These are phyloP conservation scores for Melanostoma scalare DNA, from an alignment of 2,888 invertebrate genomes.

Conservation along the genomic window DNA sequence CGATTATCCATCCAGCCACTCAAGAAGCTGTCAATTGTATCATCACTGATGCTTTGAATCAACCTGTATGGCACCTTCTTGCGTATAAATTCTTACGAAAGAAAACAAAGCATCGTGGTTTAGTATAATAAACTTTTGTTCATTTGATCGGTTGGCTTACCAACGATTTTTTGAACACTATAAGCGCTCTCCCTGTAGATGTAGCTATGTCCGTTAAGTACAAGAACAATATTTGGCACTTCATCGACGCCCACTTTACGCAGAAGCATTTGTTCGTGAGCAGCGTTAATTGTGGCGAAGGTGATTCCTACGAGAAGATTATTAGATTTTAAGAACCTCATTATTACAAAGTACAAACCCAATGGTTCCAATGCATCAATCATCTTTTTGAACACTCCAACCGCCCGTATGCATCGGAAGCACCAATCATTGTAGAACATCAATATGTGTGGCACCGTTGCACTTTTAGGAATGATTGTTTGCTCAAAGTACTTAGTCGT, in stretches of 20 bases:
- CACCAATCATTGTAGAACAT: constrained; percentile 98
- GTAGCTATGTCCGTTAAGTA: constrained; percentile 92
- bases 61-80: constrained; percentile 93
- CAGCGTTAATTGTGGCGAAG: constrained; percentile 92
- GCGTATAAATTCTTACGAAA: constrained; percentile 88
- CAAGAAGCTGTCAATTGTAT: constrained; percentile 90
- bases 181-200: constrained; percentile 92
- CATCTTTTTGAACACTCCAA: constrained; percentile 91
- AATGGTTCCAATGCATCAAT: constrained; percentile 93
- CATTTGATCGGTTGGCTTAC: constrained; percentile 81
- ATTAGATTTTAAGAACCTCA: constrained; percentile 6
- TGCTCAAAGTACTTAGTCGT: constrained; percentile 95
- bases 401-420: constrained; percentile 94
- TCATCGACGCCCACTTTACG: constrained; percentile 90
- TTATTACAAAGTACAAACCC: constrained; percentile 82
- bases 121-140: neutral
- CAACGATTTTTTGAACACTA: constrained; percentile 91
- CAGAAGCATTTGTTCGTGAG: constrained; percentile 90
- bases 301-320: constrained; percentile 82
- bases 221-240: constrained; percentile 91
- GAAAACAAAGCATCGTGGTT: neutral
- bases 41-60: constrained; percentile 87
- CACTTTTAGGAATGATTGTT: constrained; percentile 91
- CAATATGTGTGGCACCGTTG: constrained; percentile 91
- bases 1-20: constrained; percentile 95